Base-by-base conservation (phyloP, 2,888 invertebrate species). In the Melanostoma scalare region DNA sequence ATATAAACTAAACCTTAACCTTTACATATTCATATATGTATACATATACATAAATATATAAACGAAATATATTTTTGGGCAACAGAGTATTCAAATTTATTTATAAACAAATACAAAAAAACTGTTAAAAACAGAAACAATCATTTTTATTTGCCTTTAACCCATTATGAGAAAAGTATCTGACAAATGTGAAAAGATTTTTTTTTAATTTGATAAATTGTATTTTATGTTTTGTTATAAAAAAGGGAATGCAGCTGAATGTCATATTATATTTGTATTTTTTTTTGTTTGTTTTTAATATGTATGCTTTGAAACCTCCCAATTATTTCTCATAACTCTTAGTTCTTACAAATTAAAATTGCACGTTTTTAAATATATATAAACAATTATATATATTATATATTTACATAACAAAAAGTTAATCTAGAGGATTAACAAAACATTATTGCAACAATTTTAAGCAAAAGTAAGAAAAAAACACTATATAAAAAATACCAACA, bases 81-180 rank as follows among this genome's bases (percentile, higher is more conserved):
- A 67, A 53, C 52, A 65, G 52, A 76, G 53, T 53, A 75, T 63
- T 50, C 44, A 63, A 60, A 76, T 75, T 76, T 67, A 81, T 81
- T 76, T 60, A 73, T 44, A 68, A 1, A 20, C 20, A 20, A 20
- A 72, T 60, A 65, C 60, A 67, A 69, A 73, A 69, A 50, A 44
- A 44, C 42, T 73, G 68, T 74, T 73, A 3, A 63, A 74, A 56
- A 79, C 67, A 76, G 65, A 76, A 53, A 36, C 52, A 72, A 48
- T 20, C 44, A 50, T 63, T 79, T 79, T 69, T 63, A 63, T 79
- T 79, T 79, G 68, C 75, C 69, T 74, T 69, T 58, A 42, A 44
- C 61, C 53, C 35, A 58, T 52, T 56, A 10, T 75, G 65, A 50
- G 35, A 65, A 20, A 72, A 55, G 36, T 48, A 65, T 69, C 60